These are phyloP conservation scores for Eleutherodactylus coqui DNA, from an alignment of 2,797 vertebrate genomes.

Conservation along the genomic window DNA sequence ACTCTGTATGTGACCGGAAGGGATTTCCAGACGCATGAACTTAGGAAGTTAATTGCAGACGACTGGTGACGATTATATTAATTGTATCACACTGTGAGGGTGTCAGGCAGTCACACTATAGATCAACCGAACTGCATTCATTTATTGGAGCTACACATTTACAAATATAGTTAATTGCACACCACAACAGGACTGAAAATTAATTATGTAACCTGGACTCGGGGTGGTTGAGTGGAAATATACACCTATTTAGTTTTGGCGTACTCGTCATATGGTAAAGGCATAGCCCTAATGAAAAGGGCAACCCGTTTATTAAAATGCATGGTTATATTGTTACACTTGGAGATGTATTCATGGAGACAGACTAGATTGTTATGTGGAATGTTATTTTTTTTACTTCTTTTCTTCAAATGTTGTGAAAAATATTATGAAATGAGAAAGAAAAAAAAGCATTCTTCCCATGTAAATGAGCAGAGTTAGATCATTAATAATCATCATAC, in stretches of 20 bases:
- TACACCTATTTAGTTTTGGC: not conserved
- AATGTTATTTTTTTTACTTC: not conserved
- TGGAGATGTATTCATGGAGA: not conserved
- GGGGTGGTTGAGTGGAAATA: not conserved
- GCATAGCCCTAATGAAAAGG: not conserved
- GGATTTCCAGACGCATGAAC: not conserved
- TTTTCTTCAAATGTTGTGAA: not conserved
- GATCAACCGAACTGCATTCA: not conserved
- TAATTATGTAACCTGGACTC: not conserved
- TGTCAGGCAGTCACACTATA: not conserved
- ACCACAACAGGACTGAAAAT: not conserved
- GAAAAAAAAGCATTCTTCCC: not conserved
- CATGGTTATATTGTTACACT: not conserved
- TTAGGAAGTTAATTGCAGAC: not conserved
- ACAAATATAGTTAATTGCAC: not conserved
- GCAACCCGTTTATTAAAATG: not conserved
- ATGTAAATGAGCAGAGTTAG: not conserved
- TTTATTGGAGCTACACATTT: not conserved
- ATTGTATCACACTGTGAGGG: not conserved
- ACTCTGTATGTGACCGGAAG: not conserved
- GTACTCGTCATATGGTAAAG: not conserved
- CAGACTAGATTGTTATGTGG: not conserved
- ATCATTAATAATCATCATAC: not conserved
- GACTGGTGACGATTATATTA: conserved; percentile 1
- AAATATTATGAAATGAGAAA: not conserved